phyloP scores from a whole-genome alignment of 2,888 invertebrate genomes.

The Ochropacha duplaris region DNA sequence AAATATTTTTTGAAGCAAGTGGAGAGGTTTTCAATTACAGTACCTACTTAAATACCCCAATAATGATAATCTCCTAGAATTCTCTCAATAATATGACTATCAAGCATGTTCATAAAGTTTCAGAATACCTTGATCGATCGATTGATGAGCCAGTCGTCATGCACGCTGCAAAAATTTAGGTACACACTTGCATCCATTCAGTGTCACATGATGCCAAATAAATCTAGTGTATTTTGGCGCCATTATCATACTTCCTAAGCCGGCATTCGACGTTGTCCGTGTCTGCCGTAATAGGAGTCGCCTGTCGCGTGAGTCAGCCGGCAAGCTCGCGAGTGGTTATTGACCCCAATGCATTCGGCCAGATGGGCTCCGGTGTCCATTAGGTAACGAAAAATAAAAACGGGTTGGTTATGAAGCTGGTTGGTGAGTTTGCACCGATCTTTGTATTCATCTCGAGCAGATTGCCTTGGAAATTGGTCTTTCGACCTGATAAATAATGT shows the following conservation, averaged over 20 bases:
- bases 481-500: background rate
- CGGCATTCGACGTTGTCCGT: background rate
- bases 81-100: background rate
- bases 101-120: background rate
- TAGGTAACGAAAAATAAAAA: conserved; percentile 10
- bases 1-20: background rate
- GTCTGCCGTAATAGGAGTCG: conserved; percentile 26
- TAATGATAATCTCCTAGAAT: background rate
- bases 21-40: background rate
- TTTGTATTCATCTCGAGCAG: background rate
- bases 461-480: background rate
- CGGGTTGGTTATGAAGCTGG: background rate
- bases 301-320: conserved; percentile 31
- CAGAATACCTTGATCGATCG: background rate
- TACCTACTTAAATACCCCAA: background rate
- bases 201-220: background rate
- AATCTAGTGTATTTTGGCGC: background rate
- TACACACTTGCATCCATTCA: background rate
- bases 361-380: conserved; percentile 34
- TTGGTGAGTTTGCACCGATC: too few species aligned
- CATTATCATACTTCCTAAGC: background rate
- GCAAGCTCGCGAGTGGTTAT: conserved; percentile 30
- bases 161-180: background rate
- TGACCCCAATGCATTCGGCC: conserved; percentile 38
- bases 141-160: background rate